Base-by-base conservation (phyloP, 2,797 vertebrate species). In the Microctenopoma steveboyesi region DNA sequence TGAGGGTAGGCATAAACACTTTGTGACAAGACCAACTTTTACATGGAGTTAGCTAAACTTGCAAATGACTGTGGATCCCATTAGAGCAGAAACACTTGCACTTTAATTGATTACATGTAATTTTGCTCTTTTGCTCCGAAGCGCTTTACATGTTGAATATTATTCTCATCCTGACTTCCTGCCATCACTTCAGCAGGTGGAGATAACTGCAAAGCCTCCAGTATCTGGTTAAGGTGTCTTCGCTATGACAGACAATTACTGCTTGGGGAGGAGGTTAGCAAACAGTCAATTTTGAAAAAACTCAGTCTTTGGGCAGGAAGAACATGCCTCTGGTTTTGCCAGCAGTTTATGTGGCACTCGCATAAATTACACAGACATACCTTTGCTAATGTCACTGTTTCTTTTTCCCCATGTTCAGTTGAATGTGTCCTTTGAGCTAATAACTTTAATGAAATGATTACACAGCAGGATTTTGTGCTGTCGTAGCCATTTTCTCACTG, bases 351-450 rank as follows among this genome's bases (percentile, higher is more conserved):
- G 7, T 37, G n/a, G 8, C 3, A 62, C 7, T 16, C 11, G 58
- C 35, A 42, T 70, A 54, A 62, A 63, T 71, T 25, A 49, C 18
- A 35, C 16, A 14, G 5, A 27, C 15, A 8, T 2, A 22, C n/a
- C 9, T 11, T 22, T 22, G 40, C 42, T 47, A 42, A 37, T 55
- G 28, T 27, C 30, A 27, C 30, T 37, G 18, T 33, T 28, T 27
- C 50, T 7, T 22, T 4, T 25, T 54, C 12, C 11, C 33, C 7
- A 16, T 37, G 43, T 55, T 43, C 11, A 35, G 27, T 15, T 52
- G 5, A 33, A 33, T 35, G 4, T 9, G 35, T 40, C 50, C 9
- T 30, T 33, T 60, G 7, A 18, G 8, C 7, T 7, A 5, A 47
- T n/a, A 40, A 16, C 6, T 54, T 4, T 18, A 35, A 42, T 27